These are phyloP conservation scores for Tinea pellionella DNA, from an alignment of 2,888 invertebrate genomes.

Conservation along the genomic window DNA sequence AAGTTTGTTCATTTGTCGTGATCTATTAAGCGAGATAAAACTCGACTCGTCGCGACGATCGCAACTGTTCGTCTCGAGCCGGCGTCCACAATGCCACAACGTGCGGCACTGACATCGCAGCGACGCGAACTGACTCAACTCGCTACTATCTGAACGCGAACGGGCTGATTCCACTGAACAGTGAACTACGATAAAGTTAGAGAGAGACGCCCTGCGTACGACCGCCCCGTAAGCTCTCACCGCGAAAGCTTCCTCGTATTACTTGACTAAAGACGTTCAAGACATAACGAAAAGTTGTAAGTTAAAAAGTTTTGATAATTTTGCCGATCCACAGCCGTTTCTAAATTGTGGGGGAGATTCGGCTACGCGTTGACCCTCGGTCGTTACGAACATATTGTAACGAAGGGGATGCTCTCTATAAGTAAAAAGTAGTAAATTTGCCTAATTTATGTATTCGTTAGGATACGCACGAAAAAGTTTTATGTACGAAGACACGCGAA, in stretches of 20 bases:
- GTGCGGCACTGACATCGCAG: constrained; percentile 54
- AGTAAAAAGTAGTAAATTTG: constrained; percentile 54
- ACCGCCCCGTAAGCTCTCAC: constrained; percentile 34
- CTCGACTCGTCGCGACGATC: constrained; percentile 48
- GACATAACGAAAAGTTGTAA: constrained; percentile 56
- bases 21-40: constrained; percentile 51
- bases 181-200: not conserved
- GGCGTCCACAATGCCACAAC: constrained; percentile 31
- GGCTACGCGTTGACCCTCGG: constrained; percentile 56
- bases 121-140: constrained; percentile 42
- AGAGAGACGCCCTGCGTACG: not conserved
- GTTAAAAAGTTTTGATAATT: constrained; percentile 67
- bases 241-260: constrained; percentile 37
- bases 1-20: constrained; percentile 44
- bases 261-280: constrained; percentile 28
- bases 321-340: constrained; percentile 44
- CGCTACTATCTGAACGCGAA: not conserved
- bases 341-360: constrained; percentile 49
- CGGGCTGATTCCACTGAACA: constrained; percentile 4
- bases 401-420: constrained; percentile 63
- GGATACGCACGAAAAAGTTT: constrained; percentile 65
- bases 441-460: constrained; percentile 66
- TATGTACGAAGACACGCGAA: constrained; percentile 61
- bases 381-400: constrained; percentile 63
- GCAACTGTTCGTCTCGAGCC: constrained; percentile 34